Conservation (phyloP, 2,113 vertebrate genomes). For the Oreochromis spilurus region DNA sequence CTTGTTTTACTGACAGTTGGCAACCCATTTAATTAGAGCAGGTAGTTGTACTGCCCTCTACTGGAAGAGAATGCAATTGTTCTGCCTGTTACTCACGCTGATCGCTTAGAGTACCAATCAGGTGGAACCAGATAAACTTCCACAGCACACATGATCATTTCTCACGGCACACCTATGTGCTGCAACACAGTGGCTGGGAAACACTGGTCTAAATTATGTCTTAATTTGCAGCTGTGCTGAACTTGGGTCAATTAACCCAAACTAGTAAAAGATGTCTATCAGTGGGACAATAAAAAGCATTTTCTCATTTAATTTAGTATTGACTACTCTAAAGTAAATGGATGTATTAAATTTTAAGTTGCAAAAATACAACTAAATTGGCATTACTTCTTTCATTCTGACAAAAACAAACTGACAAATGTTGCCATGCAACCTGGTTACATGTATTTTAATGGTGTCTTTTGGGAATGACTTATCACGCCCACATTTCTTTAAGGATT, state of each 20-base stretch:
- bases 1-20: too few species aligned
- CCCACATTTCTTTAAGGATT: background rate
- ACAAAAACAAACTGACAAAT: background rate
- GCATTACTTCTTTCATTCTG: background rate
- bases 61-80: too few species aligned
- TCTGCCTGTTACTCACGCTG: too few species aligned
- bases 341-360: background rate
- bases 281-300: background rate
- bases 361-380: rapidly evolving
- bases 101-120: too few species aligned
- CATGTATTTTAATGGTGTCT: background rate
- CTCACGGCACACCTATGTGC: too few species aligned
- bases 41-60: too few species aligned
- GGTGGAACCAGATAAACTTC: too few species aligned
- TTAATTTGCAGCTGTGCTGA: background rate
- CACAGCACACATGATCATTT: too few species aligned
- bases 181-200: too few species aligned
- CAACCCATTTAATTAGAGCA: too few species aligned
- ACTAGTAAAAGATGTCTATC: background rate
- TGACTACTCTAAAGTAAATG: background rate
- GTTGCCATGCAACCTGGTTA: background rate
- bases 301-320: background rate
- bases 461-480: background rate
- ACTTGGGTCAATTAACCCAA: background rate
- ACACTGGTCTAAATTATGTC: background rate